Base-by-base conservation (phyloP, 2,113 vertebrate genomes). In the Gasterosteus nipponicus region DNA sequence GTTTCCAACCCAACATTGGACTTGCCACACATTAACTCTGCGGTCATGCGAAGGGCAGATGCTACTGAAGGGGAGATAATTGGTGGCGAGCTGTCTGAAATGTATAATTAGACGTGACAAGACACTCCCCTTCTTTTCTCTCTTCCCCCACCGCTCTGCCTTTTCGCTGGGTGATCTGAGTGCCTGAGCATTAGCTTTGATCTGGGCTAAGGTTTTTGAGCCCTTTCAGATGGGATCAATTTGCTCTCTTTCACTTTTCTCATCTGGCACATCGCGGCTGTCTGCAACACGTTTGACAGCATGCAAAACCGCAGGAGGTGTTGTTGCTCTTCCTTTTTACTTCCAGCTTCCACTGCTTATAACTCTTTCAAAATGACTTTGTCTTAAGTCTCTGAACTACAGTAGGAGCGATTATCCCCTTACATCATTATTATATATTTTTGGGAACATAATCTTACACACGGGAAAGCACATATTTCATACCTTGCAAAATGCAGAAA, bases 61-160 rank as follows among this genome's bases (percentile, higher is more conserved):
- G 92, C 90, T 93, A 92, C 91, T 93, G 89, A 91, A 89, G 90
- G 91, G 87, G 87, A 91, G 90, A 92, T 94, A 94, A 94, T 93
- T 94, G 93, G 90, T 91, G 92, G 91, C 77, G 87, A 93, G 89
- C 89, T 93, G 92, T 93, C 92, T 93, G 89, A 93, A 93, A 93
- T 93, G 91, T 93, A 92, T 94, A 94, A 94, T 94, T 94, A 93
- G 90, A 93, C 75, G 44, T 89, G 92, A 94, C 91, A 89, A 91
- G 92, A 89, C 89, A 90, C 92, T 90, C 91, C 91, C 84, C 53
- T 78, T 82, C 89, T 88, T 87, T 84, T 85, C 82, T 80, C 86
- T 88, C 87, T 83, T 73, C 80, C 74, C 56, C 78, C 54, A 26
- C 82, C 38, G 49, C 85, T 81, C 84, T 82, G 80, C 80, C 80